phyloP scores from a whole-genome alignment of 2,113 vertebrate genomes.

The Chamaea fasciata region DNA sequence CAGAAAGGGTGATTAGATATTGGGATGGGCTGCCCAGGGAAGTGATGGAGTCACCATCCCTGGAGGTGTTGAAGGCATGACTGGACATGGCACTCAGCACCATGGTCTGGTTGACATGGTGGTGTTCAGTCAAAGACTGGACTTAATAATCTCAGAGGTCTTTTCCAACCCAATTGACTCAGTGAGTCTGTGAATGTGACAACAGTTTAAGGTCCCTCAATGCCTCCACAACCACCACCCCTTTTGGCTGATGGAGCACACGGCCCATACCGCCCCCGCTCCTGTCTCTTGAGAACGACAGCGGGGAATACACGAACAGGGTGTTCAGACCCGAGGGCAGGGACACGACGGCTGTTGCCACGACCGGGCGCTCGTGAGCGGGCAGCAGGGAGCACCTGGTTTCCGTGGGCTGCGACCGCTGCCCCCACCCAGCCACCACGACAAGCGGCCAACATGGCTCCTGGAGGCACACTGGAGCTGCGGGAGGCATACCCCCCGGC shows the following conservation, averaged over 20 bases:
- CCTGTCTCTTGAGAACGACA: rapidly evolving
- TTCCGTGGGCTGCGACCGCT: no score
- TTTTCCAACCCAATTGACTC: not conserved
- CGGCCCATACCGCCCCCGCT: rapidly evolving
- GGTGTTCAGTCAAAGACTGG: rapidly evolving
- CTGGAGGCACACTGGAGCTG: not conserved
- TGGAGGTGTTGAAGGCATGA: not conserved
- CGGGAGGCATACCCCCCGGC: no score
- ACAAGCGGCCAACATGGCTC: rapidly evolving
- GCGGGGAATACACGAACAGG: rapidly evolving
- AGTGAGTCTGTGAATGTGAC: not conserved
- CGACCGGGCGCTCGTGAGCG: rapidly evolving
- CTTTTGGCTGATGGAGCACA: no score
- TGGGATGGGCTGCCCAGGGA: not conserved
- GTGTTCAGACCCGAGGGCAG: not conserved
- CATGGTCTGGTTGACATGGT: rapidly evolving
- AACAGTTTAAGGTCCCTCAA: rapidly evolving
- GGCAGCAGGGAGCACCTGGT: rapidly evolving
- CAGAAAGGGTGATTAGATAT: not conserved
- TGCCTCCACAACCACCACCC: not conserved
- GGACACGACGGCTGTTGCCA: not conserved
- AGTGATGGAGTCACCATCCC: not conserved
- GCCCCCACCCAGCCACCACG: no score
- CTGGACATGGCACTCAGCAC: not conserved
- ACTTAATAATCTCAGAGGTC: no score